These are phyloP conservation scores for Noctua janthina DNA, from an alignment of 2,888 invertebrate species.

Conservation along the genomic window DNA sequence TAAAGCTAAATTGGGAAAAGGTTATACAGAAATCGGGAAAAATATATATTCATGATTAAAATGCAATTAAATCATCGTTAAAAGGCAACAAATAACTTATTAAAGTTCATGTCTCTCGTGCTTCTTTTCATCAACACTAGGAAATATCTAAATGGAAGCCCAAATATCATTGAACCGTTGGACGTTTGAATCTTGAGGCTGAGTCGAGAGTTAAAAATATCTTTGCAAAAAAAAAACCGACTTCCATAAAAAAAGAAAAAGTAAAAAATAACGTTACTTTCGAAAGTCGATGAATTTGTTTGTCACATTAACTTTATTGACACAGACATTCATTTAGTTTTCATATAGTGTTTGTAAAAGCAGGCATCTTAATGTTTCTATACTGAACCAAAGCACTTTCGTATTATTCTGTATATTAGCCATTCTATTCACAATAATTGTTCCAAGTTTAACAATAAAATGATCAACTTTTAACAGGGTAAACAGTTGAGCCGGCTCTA, in stretches of 20 bases:
- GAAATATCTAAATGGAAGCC: not conserved
- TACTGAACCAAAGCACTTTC: not conserved
- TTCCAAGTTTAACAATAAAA: slow-evolving; percentile 7
- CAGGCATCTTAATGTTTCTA: not conserved
- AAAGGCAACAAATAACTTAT: no score
- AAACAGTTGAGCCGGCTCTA: slow-evolving; percentile 13
- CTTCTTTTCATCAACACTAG: not conserved
- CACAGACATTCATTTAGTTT: not conserved
- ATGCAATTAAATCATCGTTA: not conserved
- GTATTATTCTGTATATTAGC: not conserved
- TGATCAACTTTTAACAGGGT: slow-evolving; percentile 9
- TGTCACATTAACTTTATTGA: no score
- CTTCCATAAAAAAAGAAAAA: not conserved
- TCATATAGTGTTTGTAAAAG: not conserved
- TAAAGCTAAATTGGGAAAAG: not conserved
- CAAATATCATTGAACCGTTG: not conserved
- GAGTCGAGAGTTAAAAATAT: not conserved
- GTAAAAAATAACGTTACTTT: no score
- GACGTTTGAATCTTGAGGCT: not conserved
- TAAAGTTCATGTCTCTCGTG: not conserved
- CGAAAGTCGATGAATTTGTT: no score
- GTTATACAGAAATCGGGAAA: not conserved
- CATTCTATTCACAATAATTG: not conserved
- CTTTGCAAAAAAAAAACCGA: no score
- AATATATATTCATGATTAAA: not conserved